These are phyloP conservation scores for Poecilus cupreus DNA, from an alignment of 2,888 invertebrate species.

Conservation along the genomic window DNA sequence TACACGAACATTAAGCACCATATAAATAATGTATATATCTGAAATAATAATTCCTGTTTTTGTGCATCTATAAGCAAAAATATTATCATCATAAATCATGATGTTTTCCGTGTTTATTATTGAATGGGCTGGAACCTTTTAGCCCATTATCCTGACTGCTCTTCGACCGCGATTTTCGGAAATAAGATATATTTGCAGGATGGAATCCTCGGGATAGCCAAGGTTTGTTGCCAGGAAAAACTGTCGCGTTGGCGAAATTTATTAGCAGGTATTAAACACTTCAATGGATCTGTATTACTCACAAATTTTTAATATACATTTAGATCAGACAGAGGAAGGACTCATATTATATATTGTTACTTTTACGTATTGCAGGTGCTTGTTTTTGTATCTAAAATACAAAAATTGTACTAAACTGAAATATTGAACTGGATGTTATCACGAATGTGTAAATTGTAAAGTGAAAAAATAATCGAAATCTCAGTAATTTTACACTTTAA, in stretches of 20 bases:
- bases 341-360: too few relatives aligned
- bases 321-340: background rate
- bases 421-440: too few relatives aligned
- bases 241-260: background rate
- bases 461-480: too few relatives aligned
- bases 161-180: background rate
- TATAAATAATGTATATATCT: too few relatives aligned
- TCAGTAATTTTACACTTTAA: too few relatives aligned
- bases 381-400: too few relatives aligned
- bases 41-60: background rate
- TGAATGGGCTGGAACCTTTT: slow-evolving; percentile 3
- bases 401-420: too few relatives aligned
- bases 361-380: too few relatives aligned
- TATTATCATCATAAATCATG: background rate
- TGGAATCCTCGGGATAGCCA: background rate
- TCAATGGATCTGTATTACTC: background rate
- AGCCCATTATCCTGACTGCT: background rate
- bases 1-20: too few relatives aligned
- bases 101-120: background rate
- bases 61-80: background rate
- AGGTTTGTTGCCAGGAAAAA: background rate
- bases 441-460: too few relatives aligned
- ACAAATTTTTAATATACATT: background rate
- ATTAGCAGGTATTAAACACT: background rate
- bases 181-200: slow-evolving; percentile 4